A percentile compares a stretch with the other conserved stretches of the same genome.
phyloP scores from a whole-genome alignment of 2,113 vertebrate species.

The Rhinopomastus cyanomelas region DNA sequence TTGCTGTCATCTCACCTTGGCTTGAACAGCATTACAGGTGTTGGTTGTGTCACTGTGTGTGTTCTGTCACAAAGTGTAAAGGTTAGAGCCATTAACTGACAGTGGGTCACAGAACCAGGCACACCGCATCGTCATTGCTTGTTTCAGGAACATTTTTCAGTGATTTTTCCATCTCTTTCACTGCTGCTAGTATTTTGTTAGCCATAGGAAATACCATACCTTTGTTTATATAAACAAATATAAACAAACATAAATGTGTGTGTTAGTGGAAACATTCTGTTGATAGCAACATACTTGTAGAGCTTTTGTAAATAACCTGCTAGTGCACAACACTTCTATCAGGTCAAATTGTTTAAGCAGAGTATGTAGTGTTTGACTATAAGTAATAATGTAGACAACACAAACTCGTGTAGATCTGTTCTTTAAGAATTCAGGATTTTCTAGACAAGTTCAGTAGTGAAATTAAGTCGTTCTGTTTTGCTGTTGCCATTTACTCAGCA shows the following conservation, averaged over 20 bases:
- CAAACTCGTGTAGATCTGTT: not conserved
- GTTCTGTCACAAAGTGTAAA: not conserved
- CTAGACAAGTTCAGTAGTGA: not conserved
- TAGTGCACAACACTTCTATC: not conserved
- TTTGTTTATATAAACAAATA: not conserved
- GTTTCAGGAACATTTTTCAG: not conserved
- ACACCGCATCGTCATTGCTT: not conserved
- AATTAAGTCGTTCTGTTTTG: not conserved
- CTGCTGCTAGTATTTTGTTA: not conserved
- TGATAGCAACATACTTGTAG: not conserved
- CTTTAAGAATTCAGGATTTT: not conserved
- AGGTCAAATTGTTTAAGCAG: not conserved
- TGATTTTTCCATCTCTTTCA: not conserved
- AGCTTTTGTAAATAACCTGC: not conserved
- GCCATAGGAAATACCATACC: not conserved
- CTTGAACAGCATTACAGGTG: not conserved
- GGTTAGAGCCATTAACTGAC: not conserved
- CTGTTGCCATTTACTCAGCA: not conserved
- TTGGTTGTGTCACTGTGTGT: not conserved
- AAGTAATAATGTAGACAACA: not conserved
- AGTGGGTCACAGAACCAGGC: not conserved
- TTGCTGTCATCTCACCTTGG: not conserved
- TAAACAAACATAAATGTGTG: not conserved
- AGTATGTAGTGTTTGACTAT: not conserved
- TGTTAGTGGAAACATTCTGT: not conserved